A percentile compares a stretch with the other conserved stretches of the same genome.
These are phyloP conservation scores for Chloroclystis v-ata DNA, from an alignment of 2,888 invertebrate genomes.

Conservation along the genomic window DNA sequence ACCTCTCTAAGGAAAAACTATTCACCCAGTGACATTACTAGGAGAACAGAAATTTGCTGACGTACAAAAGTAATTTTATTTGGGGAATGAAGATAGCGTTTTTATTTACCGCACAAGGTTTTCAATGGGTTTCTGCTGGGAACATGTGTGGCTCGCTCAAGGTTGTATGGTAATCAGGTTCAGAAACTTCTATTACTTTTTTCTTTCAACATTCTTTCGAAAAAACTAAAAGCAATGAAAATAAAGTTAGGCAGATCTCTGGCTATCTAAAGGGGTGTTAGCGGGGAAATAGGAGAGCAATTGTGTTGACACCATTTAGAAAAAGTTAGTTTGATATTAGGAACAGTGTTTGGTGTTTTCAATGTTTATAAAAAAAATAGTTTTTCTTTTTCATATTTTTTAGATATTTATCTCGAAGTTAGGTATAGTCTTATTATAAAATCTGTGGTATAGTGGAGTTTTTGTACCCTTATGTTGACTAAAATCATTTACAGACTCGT, in stretches of 20 bases:
- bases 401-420: too few species aligned
- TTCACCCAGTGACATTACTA: not conserved
- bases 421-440: too few species aligned
- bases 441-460: too few species aligned
- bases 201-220: not conserved
- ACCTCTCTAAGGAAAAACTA: conserved; percentile 2
- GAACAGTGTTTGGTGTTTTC: too few species aligned
- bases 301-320: not conserved
- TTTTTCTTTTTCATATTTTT: too few species aligned
- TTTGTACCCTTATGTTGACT: too few species aligned
- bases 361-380: too few species aligned
- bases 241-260: conserved; percentile 1
- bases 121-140: conserved; percentile 14
- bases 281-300: not conserved
- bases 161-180: conserved; percentile 1
- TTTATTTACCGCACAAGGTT: conserved; percentile 19
- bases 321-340: too few species aligned
- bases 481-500: too few species aligned
- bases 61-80: conserved; percentile 37
- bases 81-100: conserved; percentile 28
- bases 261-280: not conserved
- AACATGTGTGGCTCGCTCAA: conserved; percentile 18
- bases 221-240: conserved; percentile 4
- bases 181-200: not conserved
- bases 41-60: conserved; percentile 38